A percentile compares a stretch with the other conserved stretches of the same genome.
Evolutionary conservation across 2,113 vertebrate species (phyloP).

Genomic region (Drymodes brunneopygia): DNA sequence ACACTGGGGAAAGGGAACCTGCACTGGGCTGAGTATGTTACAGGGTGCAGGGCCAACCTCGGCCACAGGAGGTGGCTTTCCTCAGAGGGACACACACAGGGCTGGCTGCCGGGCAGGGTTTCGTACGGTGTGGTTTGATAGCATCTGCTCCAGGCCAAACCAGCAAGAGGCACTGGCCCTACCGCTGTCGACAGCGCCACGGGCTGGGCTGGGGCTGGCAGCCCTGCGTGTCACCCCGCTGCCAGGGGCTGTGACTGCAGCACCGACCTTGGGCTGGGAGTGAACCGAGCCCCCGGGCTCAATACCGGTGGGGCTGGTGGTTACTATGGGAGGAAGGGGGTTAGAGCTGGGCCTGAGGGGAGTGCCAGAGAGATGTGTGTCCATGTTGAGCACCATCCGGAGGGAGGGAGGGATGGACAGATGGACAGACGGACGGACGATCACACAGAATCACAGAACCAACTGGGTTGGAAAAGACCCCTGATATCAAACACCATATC

Average conservation of each 20-base stretch:
- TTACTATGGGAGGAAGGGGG: background rate
- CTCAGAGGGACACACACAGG: background rate
- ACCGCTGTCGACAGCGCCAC: fast-evolving
- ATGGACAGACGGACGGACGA: background rate
- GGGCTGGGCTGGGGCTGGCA: background rate
- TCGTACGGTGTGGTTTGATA: fast-evolving
- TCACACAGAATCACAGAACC: background rate
- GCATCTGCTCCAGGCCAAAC: fast-evolving
- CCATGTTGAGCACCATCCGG: background rate
- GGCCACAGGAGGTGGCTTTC: background rate
- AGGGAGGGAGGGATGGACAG: fast-evolving
- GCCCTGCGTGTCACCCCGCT: fast-evolving
- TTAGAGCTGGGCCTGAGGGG: background rate
- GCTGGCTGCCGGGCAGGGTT: background rate
- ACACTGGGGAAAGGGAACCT: background rate
- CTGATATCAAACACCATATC: background rate
- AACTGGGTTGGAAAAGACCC: background rate
- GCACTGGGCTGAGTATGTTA: background rate
- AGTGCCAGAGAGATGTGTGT: background rate
- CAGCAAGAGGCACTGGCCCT: background rate
- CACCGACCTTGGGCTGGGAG: fast-evolving
- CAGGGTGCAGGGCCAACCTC: fast-evolving
- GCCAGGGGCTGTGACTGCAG: background rate
- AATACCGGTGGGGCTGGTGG: background rate
- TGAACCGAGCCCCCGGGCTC: fast-evolving